Percentiles rank a stretch among this genome's conserved stretches.
Evolutionary conservation across 2,797 vertebrate genomes (phyloP).

Genomic region (Apogon talboti): DNA sequence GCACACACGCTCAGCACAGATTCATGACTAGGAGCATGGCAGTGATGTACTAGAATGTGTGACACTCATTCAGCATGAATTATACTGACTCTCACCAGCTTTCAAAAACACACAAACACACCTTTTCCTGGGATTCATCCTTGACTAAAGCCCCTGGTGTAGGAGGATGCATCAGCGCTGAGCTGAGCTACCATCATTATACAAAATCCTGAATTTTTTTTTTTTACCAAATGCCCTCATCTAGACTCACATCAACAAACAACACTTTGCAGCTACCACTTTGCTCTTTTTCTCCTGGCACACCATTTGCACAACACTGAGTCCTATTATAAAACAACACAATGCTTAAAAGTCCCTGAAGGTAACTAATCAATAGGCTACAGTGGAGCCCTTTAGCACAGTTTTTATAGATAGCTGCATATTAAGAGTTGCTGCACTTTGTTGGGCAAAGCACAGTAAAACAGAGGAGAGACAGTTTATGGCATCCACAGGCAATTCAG

Average conservation of each 20-base stretch:
- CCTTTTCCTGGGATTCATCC: conserved; percentile 22
- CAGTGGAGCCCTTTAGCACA: conserved; percentile 28
- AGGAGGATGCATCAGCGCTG: conserved; percentile 45
- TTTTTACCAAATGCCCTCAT: conserved; percentile 6
- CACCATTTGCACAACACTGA: conserved; percentile 24
- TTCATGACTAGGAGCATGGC: conserved; percentile 16
- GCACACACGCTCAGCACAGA: conserved; percentile 32
- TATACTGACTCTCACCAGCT: conserved; percentile 20
- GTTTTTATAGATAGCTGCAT: conserved; percentile 17
- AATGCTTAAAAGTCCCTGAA: conserved; percentile 38
- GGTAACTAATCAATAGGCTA: conserved; percentile 52
- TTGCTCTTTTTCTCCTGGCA: conserved; percentile 12
- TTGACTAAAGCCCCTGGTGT: conserved; percentile 41
- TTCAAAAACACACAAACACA: conserved; percentile 33
- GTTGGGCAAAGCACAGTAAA: conserved; percentile 19
- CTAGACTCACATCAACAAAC: conserved; percentile 37
- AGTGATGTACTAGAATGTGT: background rate
- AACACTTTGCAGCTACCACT: conserved; percentile 11
- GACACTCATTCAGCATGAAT: conserved; percentile 19
- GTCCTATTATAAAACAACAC: conserved; percentile 40
- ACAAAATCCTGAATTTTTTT: conserved; percentile 37
- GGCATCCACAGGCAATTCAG: conserved; percentile 23
- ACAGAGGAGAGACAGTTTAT: conserved; percentile 18
- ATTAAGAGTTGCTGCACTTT: conserved; percentile 12
- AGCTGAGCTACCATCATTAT: conserved; percentile 50